Evolutionary conservation across 2,888 invertebrate genomes (phyloP).

Genomic region (Apamea epomidion): DNA sequence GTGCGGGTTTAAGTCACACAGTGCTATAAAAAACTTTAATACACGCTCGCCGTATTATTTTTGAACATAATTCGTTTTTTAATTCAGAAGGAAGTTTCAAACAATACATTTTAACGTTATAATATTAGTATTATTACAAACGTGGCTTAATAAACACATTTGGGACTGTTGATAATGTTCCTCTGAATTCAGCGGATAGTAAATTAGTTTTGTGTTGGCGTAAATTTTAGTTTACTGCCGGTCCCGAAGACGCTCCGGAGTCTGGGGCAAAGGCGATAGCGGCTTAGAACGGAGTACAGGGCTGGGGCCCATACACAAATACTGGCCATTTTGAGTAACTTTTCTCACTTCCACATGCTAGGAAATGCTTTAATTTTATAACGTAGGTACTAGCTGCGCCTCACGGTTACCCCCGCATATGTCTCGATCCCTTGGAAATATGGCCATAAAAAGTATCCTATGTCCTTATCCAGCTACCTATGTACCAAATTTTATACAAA

Average conservation of each 20-base stretch:
- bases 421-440: too few species aligned
- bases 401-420: too few species aligned
- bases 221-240: constrained; percentile 70
- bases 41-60: background rate
- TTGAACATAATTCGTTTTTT: background rate
- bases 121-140: constrained; percentile 30
- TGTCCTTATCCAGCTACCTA: too few species aligned
- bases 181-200: constrained; percentile 71
- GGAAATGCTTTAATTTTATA: too few species aligned
- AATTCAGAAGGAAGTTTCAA: background rate
- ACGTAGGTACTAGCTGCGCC: too few species aligned
- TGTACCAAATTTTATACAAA: too few species aligned
- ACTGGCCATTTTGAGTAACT: background rate
- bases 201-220: constrained; percentile 73
- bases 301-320: background rate
- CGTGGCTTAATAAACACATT: constrained; percentile 69
- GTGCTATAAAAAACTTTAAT: background rate
- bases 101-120: background rate
- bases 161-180: constrained; percentile 69
- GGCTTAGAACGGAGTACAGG: background rate
- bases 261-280: constrained; percentile 27
- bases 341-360: too few species aligned
- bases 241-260: constrained; percentile 30
- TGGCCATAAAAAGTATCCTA: too few species aligned
- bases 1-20: too few species aligned